These are phyloP conservation scores for Caenorhabditis drosophilae DNA, from an alignment of 2,888 invertebrate species.

Conservation along the genomic window DNA sequence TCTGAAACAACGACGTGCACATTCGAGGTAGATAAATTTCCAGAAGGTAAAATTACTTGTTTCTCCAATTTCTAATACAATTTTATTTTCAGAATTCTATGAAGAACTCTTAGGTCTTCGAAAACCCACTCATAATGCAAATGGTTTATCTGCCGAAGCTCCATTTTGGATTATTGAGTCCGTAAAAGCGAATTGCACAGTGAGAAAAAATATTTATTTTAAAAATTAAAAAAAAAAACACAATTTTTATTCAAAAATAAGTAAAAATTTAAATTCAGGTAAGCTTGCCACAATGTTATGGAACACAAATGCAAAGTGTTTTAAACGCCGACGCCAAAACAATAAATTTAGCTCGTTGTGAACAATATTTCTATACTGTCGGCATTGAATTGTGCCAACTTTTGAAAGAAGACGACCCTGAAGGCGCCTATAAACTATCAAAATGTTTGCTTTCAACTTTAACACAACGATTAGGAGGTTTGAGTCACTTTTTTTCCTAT, in stretches of 20 bases:
- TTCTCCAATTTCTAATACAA: neutral
- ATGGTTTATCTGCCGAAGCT: conserved; percentile 14
- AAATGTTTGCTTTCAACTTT: conserved; percentile 40
- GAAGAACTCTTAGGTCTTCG: conserved; percentile 19
- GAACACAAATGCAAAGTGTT: conserved; percentile 35
- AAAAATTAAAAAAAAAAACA: neutral
- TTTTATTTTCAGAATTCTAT: conserved; percentile 28
- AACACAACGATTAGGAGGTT: conserved; percentile 43
- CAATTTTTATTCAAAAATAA: neutral
- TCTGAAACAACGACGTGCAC: conserved; percentile 18
- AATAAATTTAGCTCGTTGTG: conserved; percentile 26
- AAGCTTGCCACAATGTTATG: conserved; percentile 31
- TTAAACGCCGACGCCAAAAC: conserved; percentile 32
- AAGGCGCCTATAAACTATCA: conserved; percentile 29
- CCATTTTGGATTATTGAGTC: conserved; percentile 32
- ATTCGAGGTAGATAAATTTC: conserved; percentile 12
- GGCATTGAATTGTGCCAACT: conserved; percentile 29
- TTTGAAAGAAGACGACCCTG: conserved; percentile 15
- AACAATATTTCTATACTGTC: conserved; percentile 23
- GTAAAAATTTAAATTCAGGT: conserved; percentile 21
- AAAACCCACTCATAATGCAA: conserved; percentile 10
- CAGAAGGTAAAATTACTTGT: conserved; percentile 9
- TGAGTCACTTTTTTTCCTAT: neutral
- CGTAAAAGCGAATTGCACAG: conserved; percentile 3
- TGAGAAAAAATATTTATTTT: neutral